Percentiles rank a stretch among this genome's conserved stretches.
phyloP scores from a whole-genome alignment of 2,888 invertebrate genomes.

The Pandemis corylana region DNA sequence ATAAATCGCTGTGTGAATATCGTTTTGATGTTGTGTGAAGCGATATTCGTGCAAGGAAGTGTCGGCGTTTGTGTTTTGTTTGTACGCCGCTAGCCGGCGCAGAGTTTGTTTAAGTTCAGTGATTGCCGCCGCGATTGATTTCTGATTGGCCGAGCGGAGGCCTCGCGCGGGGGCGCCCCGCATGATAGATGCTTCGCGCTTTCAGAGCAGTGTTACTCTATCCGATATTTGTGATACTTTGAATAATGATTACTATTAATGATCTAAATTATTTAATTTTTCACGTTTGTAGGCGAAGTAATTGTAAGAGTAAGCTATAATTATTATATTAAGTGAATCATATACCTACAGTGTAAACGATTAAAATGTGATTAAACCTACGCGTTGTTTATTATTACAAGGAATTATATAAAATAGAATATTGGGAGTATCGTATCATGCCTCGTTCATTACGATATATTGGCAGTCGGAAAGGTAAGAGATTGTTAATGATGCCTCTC shows the following conservation, averaged over 20 bases:
- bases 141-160: neutral
- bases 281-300: conserved; percentile 80
- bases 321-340: conserved; percentile 72
- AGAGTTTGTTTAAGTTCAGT: neutral
- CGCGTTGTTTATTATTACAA: conserved; percentile 32
- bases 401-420: too few species aligned
- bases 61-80: too few species aligned
- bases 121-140: neutral
- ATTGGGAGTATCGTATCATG: too few species aligned
- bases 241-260: conserved; percentile 81
- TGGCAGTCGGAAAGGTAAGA: too few species aligned
- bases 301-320: conserved; percentile 70
- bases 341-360: conserved; percentile 72
- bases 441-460: too few species aligned
- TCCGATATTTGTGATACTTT: conserved; percentile 84
- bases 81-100: too few species aligned
- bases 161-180: conserved; percentile 41
- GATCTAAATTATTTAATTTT: conserved; percentile 85
- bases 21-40: too few species aligned
- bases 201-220: conserved; percentile 78
- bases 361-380: conserved; percentile 79
- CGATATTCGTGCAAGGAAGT: too few species aligned
- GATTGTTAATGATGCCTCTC: too few species aligned
- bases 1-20: too few species aligned
- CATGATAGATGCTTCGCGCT: conserved; percentile 78